Percentiles rank a stretch among this genome's conserved stretches.
These are phyloP conservation scores for Eupithecia insigniata DNA, from an alignment of 2,888 invertebrate species.

Conservation along the genomic window DNA sequence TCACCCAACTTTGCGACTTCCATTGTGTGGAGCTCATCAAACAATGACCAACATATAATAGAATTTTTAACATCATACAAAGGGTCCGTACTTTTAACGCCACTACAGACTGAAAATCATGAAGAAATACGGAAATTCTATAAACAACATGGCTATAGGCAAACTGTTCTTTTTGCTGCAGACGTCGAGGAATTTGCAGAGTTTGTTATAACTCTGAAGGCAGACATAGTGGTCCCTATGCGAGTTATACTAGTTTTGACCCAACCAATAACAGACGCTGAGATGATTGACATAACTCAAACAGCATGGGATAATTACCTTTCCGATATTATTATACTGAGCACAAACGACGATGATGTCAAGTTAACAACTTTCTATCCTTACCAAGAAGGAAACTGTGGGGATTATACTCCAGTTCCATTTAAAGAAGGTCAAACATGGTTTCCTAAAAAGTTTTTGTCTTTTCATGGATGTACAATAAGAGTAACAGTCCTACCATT, in stretches of 20 bases:
- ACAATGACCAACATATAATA: conserved; percentile 43
- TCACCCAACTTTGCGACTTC: conserved; percentile 47
- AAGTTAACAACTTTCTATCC: conserved; percentile 60
- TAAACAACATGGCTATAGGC: conserved; percentile 48
- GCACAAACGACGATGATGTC: conserved; percentile 41
- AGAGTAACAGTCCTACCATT: conserved; percentile 49
- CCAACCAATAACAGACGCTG: conserved; percentile 35
- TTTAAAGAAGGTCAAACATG: conserved; percentile 45
- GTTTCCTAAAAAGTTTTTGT: conserved; percentile 60
- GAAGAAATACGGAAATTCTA: conserved; percentile 38
- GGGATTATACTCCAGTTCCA: conserved; percentile 51
- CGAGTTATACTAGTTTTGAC: conserved; percentile 55
- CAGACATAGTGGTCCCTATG: conserved; percentile 49
- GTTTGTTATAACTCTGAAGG: conserved; percentile 50
- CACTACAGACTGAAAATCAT: conserved; percentile 41
- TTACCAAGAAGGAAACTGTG: conserved; percentile 55
- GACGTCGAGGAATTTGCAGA: conserved; percentile 51
- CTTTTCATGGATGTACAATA: conserved; percentile 63
- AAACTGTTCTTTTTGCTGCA: conserved; percentile 58
- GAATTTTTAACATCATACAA: conserved; percentile 51
- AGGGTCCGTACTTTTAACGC: conserved; percentile 50
- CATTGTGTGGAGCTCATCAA: conserved; percentile 51
- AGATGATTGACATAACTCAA: conserved; percentile 49
- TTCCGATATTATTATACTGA: conserved; percentile 59
- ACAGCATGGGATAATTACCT: conserved; percentile 60